Evolutionary conservation across 92 coral and sea anemone species (phyloP).

Genomic region (Parazoanthus atlanticus): DNA sequence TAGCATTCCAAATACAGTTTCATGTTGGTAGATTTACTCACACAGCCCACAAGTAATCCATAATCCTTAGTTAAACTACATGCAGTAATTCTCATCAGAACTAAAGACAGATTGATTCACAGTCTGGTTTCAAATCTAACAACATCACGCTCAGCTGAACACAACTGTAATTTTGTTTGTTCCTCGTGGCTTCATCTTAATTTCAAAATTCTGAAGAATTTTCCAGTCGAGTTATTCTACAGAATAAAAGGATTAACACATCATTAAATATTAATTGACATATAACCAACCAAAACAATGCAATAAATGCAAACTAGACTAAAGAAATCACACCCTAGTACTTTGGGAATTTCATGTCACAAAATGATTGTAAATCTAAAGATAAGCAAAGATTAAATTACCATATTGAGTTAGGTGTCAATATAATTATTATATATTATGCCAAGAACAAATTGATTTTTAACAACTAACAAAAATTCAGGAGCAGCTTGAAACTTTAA

Average conservation of each 20-base stretch:
- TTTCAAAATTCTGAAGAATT: constrained; percentile 9
- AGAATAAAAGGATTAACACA: constrained; percentile 7
- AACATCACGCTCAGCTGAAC: constrained; percentile 1
- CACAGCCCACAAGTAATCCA: background rate
- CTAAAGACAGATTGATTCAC: background rate
- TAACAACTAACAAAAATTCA: background rate
- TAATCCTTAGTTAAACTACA: background rate
- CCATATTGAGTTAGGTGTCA: background rate
- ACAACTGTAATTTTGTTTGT: background rate
- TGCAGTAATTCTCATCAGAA: background rate
- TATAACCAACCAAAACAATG: background rate
- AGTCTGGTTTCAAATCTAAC: background rate
- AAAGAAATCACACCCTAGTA: background rate
- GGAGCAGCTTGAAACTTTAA: background rate
- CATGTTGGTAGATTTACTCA: background rate
- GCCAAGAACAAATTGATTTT: background rate
- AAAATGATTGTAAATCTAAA: background rate
- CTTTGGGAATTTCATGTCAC: constrained; percentile 9
- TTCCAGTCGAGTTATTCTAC: background rate
- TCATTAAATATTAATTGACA: constrained; percentile 25
- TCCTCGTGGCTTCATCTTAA: constrained; percentile 8
- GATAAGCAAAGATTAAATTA: background rate
- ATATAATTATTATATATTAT: background rate
- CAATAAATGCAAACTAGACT: background rate
- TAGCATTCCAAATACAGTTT: background rate